A percentile compares a stretch with the other conserved stretches of the same genome.
Conservation (phyloP, 1,140 invertebrate species). For the Tigriopus japonicus region DNA sequence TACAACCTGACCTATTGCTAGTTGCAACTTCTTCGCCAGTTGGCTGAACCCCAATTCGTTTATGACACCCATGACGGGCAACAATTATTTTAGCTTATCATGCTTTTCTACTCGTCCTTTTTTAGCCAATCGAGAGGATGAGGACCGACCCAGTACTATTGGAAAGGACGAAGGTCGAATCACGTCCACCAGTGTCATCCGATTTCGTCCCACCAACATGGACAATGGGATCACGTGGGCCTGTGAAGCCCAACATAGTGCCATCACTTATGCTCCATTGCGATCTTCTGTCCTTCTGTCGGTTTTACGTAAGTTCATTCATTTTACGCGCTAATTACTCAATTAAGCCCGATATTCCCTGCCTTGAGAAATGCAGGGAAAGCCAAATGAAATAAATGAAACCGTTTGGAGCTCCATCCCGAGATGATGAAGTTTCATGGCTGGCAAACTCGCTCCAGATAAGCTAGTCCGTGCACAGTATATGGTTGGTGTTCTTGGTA, state of each 20-base stretch:
- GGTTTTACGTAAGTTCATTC: slow-evolving; percentile 3
- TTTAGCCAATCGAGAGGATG: background rate
- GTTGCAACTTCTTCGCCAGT: too few species aligned
- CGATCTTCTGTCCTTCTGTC: slow-evolving; percentile 4
- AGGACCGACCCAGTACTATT: background rate
- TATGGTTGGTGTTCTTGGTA: too few species aligned
- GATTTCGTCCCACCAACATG: background rate
- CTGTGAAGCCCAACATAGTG: slow-evolving; percentile 7
- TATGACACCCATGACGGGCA: background rate
- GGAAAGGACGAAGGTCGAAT: background rate
- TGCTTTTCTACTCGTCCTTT: background rate
- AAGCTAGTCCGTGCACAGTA: too few species aligned
- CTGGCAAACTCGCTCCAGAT: too few species aligned
- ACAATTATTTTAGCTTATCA: background rate
- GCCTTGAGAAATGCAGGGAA: too few species aligned
- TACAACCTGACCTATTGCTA: too few species aligned
- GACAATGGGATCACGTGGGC: slow-evolving; percentile 9
- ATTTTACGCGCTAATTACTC: too few species aligned
- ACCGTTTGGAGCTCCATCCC: too few species aligned
- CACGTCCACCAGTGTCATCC: background rate
- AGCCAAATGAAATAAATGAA: too few species aligned
- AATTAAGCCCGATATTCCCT: too few species aligned
- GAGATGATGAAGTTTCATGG: too few species aligned
- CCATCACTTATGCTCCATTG: background rate
- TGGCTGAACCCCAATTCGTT: background rate